Base-by-base conservation (phyloP, 1,140 invertebrate genomes). In the Saxidomus purpurata region DNA sequence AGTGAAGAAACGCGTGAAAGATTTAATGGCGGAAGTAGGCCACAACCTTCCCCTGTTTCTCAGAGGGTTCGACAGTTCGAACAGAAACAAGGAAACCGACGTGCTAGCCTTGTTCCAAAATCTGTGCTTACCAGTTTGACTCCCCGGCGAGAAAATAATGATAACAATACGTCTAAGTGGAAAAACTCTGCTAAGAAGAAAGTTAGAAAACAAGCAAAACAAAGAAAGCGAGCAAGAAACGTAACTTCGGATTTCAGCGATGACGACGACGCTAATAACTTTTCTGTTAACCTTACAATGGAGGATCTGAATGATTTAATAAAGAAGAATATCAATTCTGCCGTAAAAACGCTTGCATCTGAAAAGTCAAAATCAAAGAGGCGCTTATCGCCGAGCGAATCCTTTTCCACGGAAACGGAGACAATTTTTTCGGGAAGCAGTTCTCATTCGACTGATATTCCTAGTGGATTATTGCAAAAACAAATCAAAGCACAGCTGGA, bases 401-500 rank as follows among this genome's bases (percentile, higher is more conserved):
- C 86, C 15, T 80, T 87, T 69, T 87, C 86, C 3, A 87, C 86
- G 13, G 86, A 87, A 38, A 87, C 86, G 8, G 86, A 87, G 31
- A 87, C 86, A 19, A 47, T 87, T 13, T 87, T 87, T 34, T 80
- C 74, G 34, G 76, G 76, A 9, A 87, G 86, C 36, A 87, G 86
- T 69, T 79, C 86, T n/a, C 86, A 87, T 36, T 87, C 86, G 0
- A 49, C 74, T 8, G 86, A 87, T 25, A 80, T 87, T 8, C 74
- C 86, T n/a, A n/a, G 34, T 34, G 86, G 74, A 0, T 52, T 87
- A 25, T 31, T 87, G 17, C 28, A 77, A 31, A 87, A 87, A 49
- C 86, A 87, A 36, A 87, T 87, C 0, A 87, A 87, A 61, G 76
- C 86, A n/a, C 86, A 87, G 36, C 40, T 87, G 19, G 86, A 87